Percentiles rank a stretch among this genome's conserved stretches.
These are phyloP conservation scores for Trichonephila inaurata DNA, from an alignment of 1,140 invertebrate species.

Conservation along the genomic window DNA sequence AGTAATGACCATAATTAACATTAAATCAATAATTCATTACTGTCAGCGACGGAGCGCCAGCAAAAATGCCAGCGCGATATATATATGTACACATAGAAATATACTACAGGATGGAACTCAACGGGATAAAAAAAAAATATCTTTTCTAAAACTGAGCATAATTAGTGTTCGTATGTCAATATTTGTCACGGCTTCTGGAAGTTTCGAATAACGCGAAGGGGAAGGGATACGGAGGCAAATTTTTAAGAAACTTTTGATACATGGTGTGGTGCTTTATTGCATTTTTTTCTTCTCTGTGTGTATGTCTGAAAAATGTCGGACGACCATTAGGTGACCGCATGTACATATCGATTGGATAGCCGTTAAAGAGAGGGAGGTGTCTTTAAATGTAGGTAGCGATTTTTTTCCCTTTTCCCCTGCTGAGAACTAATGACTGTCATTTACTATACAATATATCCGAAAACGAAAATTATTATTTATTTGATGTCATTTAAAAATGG, in stretches of 20 bases:
- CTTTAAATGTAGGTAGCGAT: constrained; percentile 58
- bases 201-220: constrained; percentile 69
- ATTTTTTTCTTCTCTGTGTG: constrained; percentile 39
- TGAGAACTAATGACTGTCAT: constrained; percentile 74
- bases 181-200: constrained; percentile 74
- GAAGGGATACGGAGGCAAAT: constrained; percentile 14
- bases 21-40: constrained; percentile 77
- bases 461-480: constrained; percentile 76
- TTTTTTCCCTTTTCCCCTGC: constrained; percentile 32
- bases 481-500: constrained; percentile 62
- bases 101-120: constrained; percentile 25
- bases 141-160: constrained; percentile 75
- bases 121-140: constrained; percentile 58
- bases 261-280: constrained; percentile 63
- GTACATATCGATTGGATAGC: constrained; percentile 69
- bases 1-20: constrained; percentile 77
- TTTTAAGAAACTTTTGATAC: constrained; percentile 76
- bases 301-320: constrained; percentile 61
- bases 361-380: constrained; percentile 60
- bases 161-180: constrained; percentile 76
- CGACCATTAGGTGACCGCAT: constrained; percentile 75
- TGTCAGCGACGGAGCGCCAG: constrained; percentile 57
- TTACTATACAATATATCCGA: constrained; percentile 68
- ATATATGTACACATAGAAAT: constrained; percentile 65
- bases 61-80: constrained; percentile 73